phyloP scores from a whole-genome alignment of 2,113 vertebrate genomes.

The Varanus salvator region DNA sequence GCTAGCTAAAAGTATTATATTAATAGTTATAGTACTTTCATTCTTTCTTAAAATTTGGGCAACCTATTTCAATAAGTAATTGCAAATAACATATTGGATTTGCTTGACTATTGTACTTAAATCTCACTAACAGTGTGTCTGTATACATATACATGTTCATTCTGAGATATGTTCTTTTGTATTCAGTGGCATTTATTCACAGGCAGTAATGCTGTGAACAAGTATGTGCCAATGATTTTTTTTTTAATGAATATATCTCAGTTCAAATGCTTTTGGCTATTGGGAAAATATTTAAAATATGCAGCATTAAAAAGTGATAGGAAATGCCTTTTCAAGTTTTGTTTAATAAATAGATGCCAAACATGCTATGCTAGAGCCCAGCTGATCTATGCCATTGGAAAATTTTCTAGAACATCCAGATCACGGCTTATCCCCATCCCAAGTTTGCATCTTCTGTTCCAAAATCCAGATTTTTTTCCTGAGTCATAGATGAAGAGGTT shows the following conservation, averaged over 20 bases:
- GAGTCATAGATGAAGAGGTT: conserved; percentile 13
- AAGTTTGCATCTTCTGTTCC: background rate
- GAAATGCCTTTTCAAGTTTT: background rate
- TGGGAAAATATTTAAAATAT: background rate
- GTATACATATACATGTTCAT: background rate
- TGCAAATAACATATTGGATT: background rate
- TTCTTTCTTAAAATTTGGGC: background rate
- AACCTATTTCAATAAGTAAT: background rate
- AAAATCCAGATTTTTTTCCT: conserved; percentile 16
- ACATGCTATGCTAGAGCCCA: background rate
- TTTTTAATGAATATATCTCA: background rate
- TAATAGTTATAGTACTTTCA: background rate
- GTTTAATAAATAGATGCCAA: background rate
- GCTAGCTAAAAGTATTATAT: background rate
- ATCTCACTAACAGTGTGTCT: background rate
- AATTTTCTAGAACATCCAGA: background rate
- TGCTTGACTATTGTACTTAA: background rate
- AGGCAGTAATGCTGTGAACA: background rate
- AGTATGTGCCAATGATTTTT: background rate
- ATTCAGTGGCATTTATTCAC: background rate
- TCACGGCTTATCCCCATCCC: background rate
- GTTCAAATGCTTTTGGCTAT: background rate
- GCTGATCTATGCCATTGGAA: background rate
- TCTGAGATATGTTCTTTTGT: background rate
- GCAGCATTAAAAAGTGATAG: background rate